These are phyloP conservation scores for Pollimyrus isidori DNA, from an alignment of 2,113 vertebrate genomes.

Conservation along the genomic window DNA sequence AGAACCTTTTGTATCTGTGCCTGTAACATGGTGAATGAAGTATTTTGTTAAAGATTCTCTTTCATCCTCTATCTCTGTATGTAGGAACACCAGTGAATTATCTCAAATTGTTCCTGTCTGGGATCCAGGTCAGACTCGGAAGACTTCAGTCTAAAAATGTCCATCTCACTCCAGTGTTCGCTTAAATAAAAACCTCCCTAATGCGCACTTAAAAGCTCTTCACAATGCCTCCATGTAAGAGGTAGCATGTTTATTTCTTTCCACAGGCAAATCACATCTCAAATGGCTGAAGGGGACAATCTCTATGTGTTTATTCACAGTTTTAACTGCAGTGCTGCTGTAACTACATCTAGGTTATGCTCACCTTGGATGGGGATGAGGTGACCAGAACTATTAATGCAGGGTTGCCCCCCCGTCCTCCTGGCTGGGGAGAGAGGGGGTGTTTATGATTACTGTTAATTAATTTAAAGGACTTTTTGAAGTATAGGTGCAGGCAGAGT, in stretches of 20 bases:
- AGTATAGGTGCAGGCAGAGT: background rate
- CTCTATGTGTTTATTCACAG: background rate
- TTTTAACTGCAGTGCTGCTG: background rate
- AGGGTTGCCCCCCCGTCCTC: background rate
- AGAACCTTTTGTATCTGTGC: background rate
- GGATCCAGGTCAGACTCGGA: background rate
- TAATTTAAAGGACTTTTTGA: background rate
- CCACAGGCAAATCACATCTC: background rate
- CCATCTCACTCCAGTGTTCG: background rate
- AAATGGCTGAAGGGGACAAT: background rate
- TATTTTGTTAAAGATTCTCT: background rate
- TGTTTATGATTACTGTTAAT: background rate
- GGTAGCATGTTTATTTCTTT: background rate
- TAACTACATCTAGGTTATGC: background rate
- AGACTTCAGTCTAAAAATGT: background rate
- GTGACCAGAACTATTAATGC: background rate
- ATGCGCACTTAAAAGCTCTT: background rate
- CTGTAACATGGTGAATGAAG: background rate
- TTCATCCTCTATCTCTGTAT: background rate
- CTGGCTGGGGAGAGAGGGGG: background rate
- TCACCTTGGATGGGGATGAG: background rate
- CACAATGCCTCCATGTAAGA: background rate
- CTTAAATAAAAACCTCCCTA: background rate
- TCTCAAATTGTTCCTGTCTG: background rate
- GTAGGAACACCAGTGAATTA: background rate